Percentiles rank a stretch among this genome's conserved stretches.
Evolutionary conservation across 92 coral and sea anemone species (phyloP).

Genomic region (Epizoanthus rinbou): DNA sequence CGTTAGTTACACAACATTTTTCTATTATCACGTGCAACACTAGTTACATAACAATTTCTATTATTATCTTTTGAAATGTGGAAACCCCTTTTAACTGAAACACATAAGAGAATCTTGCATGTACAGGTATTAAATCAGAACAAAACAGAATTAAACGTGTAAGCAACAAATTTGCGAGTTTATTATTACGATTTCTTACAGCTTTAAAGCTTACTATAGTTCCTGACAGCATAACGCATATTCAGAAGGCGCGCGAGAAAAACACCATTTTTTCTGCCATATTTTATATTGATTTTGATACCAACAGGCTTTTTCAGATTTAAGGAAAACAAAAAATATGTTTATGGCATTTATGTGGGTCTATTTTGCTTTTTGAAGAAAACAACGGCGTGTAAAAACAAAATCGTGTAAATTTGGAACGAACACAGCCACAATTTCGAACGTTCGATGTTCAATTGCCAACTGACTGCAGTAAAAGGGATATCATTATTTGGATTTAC

Average conservation of each 20-base stretch:
- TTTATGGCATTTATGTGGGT: conserved; percentile 29
- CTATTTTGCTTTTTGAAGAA: conserved; percentile 34
- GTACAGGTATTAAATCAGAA: no score
- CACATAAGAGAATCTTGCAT: no score
- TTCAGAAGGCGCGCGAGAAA: conserved; percentile 41
- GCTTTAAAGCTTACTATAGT: no score
- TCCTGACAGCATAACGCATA: conserved; percentile 35
- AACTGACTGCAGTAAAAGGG: conserved; percentile 18
- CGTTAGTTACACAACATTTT: conserved; percentile 7
- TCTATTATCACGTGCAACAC: conserved; percentile 7
- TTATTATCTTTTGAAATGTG: no score
- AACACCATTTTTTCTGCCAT: conserved; percentile 35
- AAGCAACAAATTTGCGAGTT: no score
- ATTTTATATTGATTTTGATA: conserved; percentile 30
- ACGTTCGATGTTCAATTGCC: conserved; percentile 28
- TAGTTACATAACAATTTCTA: no score
- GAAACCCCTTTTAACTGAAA: no score
- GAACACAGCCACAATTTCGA: conserved; percentile 18
- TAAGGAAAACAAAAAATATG: conserved; percentile 30
- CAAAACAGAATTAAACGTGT: no score
- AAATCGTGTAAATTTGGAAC: conserved; percentile 30
- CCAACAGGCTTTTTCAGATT: conserved; percentile 25
- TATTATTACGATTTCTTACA: no score
- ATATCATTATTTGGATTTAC: conserved; percentile 31
- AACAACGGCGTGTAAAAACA: conserved; percentile 35